These are phyloP conservation scores for Drosophila leontia DNA, from an alignment of 1,140 invertebrate genomes.

Conservation along the genomic window DNA sequence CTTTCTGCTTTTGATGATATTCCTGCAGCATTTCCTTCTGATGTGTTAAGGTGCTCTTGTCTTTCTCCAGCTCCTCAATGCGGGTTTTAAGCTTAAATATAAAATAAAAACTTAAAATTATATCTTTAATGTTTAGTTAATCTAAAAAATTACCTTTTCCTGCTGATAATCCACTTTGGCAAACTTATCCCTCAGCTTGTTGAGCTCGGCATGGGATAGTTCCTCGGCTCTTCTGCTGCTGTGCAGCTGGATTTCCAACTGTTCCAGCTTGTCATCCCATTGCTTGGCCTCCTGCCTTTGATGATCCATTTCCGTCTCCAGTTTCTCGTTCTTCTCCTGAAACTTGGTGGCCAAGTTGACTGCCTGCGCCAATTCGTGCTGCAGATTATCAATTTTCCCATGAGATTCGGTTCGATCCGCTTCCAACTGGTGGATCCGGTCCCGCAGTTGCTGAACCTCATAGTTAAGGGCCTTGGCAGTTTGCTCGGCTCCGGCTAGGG, in stretches of 20 bases:
- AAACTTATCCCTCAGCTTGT: slow-evolving; percentile 73
- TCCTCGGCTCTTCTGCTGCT: slow-evolving; percentile 70
- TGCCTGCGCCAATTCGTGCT: slow-evolving; percentile 76
- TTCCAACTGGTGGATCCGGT: slow-evolving; percentile 59
- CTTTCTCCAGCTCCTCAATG: slow-evolving; percentile 72
- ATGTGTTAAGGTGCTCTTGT: slow-evolving; percentile 58
- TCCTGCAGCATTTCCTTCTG: slow-evolving; percentile 82
- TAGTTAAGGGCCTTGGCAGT: slow-evolving; percentile 75
- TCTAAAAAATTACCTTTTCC: slow-evolving; percentile 64
- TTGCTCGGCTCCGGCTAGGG: slow-evolving; percentile 88
- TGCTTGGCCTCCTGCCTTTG: slow-evolving; percentile 33
- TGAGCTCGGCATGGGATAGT: slow-evolving; percentile 64
- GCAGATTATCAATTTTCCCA: slow-evolving; percentile 55
- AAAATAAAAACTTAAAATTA: no score
- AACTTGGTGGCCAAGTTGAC: slow-evolving; percentile 74
- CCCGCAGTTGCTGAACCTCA: slow-evolving; percentile 65
- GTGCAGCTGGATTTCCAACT: slow-evolving; percentile 72
- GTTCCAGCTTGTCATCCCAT: slow-evolving; percentile 59
- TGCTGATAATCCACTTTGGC: slow-evolving; percentile 75
- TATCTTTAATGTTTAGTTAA: neutral
- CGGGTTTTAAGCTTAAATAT: slow-evolving; percentile 52
- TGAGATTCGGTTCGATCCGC: slow-evolving; percentile 64
- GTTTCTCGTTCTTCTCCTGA: slow-evolving; percentile 74
- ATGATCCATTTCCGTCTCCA: slow-evolving; percentile 65
- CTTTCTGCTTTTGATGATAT: slow-evolving; percentile 79